phyloP scores from a whole-genome alignment of 2,113 vertebrate genomes.

The Rattus norvegicus region DNA sequence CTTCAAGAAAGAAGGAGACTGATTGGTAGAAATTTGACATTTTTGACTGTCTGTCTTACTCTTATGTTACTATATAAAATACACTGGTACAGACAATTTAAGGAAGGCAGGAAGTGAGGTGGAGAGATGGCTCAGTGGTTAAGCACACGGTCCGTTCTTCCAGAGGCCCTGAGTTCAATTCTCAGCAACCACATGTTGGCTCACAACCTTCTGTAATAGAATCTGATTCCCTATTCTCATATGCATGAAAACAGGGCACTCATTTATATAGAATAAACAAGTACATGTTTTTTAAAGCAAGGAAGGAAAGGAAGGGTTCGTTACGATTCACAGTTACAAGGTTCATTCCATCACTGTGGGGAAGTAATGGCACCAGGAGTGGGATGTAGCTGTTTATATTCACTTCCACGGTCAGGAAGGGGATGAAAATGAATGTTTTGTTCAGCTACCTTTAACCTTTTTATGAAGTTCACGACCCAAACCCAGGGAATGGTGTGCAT shows the following conservation, averaged over 20 bases:
- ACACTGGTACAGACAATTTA: background rate
- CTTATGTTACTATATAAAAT: background rate
- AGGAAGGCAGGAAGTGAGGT: background rate
- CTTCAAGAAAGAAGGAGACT: background rate
- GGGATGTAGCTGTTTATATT: background rate
- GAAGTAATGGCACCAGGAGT: background rate
- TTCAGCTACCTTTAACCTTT: background rate
- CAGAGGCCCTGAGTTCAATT: no score
- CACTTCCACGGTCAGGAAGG: background rate
- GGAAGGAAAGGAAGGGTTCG: background rate
- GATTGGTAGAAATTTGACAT: background rate
- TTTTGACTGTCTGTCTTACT: background rate
- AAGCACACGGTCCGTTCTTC: no score
- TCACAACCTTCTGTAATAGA: no score
- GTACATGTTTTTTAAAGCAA: background rate
- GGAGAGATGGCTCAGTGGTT: background rate
- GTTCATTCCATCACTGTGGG: no score
- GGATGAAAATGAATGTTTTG: background rate
- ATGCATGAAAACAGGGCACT: no score
- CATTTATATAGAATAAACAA: no score
- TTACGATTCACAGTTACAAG: background rate
- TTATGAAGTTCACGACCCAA: background rate
- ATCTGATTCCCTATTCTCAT: no score
- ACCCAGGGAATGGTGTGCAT: background rate
- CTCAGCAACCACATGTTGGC: no score